Evolutionary conservation across 1,140 invertebrate species (phyloP), one percentile per base, ranked within the genome.

Genomic region (Cephus cinctus): DNA sequence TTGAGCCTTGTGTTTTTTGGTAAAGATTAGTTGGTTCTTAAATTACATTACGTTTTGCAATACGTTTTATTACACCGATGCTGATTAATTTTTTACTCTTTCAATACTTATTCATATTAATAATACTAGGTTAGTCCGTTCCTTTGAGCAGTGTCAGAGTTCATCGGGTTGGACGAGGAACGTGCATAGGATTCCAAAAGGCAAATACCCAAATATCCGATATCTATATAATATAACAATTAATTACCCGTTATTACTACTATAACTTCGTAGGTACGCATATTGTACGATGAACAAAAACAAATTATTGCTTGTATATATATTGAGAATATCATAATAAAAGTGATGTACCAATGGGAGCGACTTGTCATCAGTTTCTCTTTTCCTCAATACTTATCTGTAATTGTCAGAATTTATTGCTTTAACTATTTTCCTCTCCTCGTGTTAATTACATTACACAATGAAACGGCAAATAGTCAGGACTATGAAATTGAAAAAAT

Each of bases 301-400:
- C 40, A 54, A 61, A 61, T 62, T 68, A 68, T 55, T 65, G 67
- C 60, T 67, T 71, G 63, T 69, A 69, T 68, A 69, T 68, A 39
- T 47, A 62, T 51, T 60, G 50, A 65, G 53, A 61, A 65, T 54
- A 54, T 59, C 61, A 39, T 70, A 70, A 69, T 70, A 70, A 70
- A 67, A 68, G 60, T 62, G 55, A 65, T 67, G 61, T 68, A 66
- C 55, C 59, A 67, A 68, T 20, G 40, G 57, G 41, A n/a, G n/a
- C n/a, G n/a, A n/a, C n/a, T n/a, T n/a, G 1, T 31, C 39, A 30
- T 8, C 11, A 5, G 1, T 50, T 35, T 45, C 27, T 32, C 31
- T 52, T 47, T 18, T 43, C 27, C 30, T 31, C 43, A 23, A 15
- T 42, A 36, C 43, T 25, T 35, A 44, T n/a, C n/a, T n/a, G n/a